Conservation (phyloP, 1,140 invertebrate genomes). For the Zaprionus ornatus region DNA sequence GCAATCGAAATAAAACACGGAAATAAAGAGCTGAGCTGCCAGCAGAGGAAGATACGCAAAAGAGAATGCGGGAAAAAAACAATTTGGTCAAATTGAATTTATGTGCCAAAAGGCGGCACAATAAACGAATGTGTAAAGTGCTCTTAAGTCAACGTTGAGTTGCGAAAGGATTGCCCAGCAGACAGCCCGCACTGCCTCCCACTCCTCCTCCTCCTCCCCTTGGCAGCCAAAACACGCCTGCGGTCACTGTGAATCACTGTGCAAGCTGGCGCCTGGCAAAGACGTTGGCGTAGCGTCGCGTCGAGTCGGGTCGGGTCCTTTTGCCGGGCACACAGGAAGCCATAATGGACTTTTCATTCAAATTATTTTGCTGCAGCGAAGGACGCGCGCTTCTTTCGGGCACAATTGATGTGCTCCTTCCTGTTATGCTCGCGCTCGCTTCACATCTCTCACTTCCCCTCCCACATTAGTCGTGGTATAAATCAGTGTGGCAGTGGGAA, state of each 20-base stretch:
- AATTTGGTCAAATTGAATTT: constrained; percentile 76
- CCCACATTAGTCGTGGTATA: constrained; percentile 42
- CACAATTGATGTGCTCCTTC: constrained; percentile 73
- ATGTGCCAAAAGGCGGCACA: constrained; percentile 63
- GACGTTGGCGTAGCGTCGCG: constrained; percentile 54
- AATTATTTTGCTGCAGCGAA: constrained; percentile 72
- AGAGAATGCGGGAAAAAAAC: constrained; percentile 56
- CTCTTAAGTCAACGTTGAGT: constrained; percentile 61
- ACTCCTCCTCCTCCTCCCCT: neutral
- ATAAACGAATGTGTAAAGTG: constrained; percentile 78
- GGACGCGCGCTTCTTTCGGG: constrained; percentile 48
- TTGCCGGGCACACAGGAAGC: constrained; percentile 57
- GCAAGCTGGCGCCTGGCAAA: constrained; percentile 60
- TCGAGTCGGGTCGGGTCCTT: constrained; percentile 57
- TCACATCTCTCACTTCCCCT: neutral
- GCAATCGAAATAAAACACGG: constrained; percentile 45
- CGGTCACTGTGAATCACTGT: constrained; percentile 65
- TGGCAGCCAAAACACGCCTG: constrained; percentile 21
- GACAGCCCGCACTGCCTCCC: neutral
- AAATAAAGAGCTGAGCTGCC: constrained; percentile 42
- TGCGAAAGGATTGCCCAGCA: constrained; percentile 60
- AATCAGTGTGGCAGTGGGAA: constrained; percentile 45
- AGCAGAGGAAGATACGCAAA: constrained; percentile 16
- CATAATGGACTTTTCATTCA: constrained; percentile 83
- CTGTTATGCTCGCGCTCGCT: constrained; percentile 51